Base-by-base conservation (phyloP, 2,888 invertebrate genomes). In the Melieria omissa region DNA sequence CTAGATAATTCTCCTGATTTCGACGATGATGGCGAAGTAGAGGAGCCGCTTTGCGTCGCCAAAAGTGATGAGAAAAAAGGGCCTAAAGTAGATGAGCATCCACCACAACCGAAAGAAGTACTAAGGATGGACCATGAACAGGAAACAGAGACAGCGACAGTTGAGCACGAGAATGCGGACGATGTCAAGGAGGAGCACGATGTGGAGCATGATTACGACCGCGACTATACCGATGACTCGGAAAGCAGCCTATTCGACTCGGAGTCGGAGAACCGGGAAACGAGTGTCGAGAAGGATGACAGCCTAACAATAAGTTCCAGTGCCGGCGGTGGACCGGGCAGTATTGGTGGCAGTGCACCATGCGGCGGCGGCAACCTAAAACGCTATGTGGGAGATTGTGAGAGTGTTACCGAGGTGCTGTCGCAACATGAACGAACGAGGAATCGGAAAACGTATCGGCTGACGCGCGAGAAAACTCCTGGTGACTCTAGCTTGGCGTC, bases 1-100 rank as follows among this genome's bases (percentile, higher is more conserved):
- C 87, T 93, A 2, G 87, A 87, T 14, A 84, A 82, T 75, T 83
- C 86, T 0, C 80, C 84, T 6, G 87, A 86, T 73, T 82, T 86
- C 71, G 85, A 87, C 70, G 84, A 84, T 64, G 84, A 84, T 16
- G 81, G 80, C 0, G 82, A 67, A 16, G 49, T 46, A 29, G 70
- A 70, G 46, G 14, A 54, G 42, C 54, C 14, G 5, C 62, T 62
- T 5, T 75, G n/a, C 68, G 58, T 55, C 65, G 68, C 47, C 71
- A 73, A 47, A 73, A 74, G 6, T 47, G 64, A 64, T 14, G 41
- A n/a, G n/a, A 16, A 42, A 12, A 8, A 44, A 14, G 55, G 9
- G 41, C 5, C 16, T 29, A 70, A 62, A 54, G 12, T 42, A 14
- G 41, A 7, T 9, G 45, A 63, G 10, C 47, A 67, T 29, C 9